These are phyloP conservation scores for Microtus ochrogaster DNA, from an alignment of 2,113 vertebrate species.

Conservation along the genomic window DNA sequence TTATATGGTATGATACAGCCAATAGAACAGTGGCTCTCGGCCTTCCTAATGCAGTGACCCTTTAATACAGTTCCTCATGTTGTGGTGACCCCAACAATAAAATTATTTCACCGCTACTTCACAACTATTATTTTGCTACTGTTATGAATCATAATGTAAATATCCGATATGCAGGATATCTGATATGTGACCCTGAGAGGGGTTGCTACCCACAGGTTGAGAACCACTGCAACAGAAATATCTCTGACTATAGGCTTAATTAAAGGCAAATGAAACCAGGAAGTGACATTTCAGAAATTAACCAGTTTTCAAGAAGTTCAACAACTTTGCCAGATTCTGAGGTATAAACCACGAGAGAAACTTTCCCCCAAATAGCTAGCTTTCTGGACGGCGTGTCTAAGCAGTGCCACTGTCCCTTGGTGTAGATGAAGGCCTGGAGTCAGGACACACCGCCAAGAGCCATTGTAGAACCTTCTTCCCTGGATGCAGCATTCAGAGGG, in stretches of 20 bases:
- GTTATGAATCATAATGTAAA: neutral
- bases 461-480: neutral
- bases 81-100: neutral
- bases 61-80: neutral
- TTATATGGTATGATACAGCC: neutral
- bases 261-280: neutral
- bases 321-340: neutral
- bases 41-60: neutral
- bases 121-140: neutral
- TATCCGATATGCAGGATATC: neutral
- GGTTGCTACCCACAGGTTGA: neutral
- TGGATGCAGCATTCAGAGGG: neutral
- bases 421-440: neutral
- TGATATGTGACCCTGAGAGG: neutral
- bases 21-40: neutral
- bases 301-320: neutral
- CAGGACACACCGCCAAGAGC: neutral
- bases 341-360: neutral
- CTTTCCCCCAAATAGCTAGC: neutral
- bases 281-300: slow-evolving; percentile 17
- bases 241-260: neutral
- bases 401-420: neutral
- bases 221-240: neutral
- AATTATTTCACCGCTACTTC: neutral
- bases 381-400: neutral